Conservation (phyloP, 1,140 invertebrate species). For the Drosophila santomea region DNA sequence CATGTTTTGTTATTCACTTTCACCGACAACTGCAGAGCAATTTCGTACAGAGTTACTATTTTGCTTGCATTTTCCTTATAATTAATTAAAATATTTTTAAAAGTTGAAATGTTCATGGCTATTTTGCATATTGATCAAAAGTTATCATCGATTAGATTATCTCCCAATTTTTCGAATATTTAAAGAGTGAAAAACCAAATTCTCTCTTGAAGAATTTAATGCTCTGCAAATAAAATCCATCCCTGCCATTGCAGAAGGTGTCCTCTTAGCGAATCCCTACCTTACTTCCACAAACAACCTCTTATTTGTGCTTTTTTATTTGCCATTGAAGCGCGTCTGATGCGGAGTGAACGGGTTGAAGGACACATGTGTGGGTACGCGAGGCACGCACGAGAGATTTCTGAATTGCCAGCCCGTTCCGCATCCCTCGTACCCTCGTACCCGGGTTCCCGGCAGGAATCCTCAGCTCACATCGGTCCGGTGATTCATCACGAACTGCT, state of each 20-base stretch:
- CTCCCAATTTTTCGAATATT: too few relatives aligned
- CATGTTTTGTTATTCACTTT: slow-evolving; percentile 51
- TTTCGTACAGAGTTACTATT: slow-evolving; percentile 40
- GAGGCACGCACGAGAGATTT: slow-evolving; percentile 67
- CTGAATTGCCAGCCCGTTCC: slow-evolving; percentile 42
- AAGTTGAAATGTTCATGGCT: too few relatives aligned
- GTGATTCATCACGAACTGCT: slow-evolving; percentile 62
- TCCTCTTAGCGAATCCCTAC: slow-evolving; percentile 2
- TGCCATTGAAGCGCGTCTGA: slow-evolving; percentile 42
- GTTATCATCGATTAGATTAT: too few relatives aligned
- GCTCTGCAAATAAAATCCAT: neutral
- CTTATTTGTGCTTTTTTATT: slow-evolving; percentile 45
- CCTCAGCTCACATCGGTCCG: slow-evolving; percentile 25
- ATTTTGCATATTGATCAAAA: too few relatives aligned
- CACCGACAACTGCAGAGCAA: slow-evolving; percentile 23
- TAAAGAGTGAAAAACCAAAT: neutral
- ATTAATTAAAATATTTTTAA: too few relatives aligned
- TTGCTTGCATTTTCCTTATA: slow-evolving; percentile 28
- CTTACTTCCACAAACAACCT: too few relatives aligned
- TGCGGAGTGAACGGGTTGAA: slow-evolving; percentile 10
- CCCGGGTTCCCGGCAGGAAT: neutral
- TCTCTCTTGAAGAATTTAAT: too few relatives aligned
- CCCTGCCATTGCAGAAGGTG: neutral
- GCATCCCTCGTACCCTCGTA: neutral
- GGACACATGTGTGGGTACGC: slow-evolving; percentile 31